phyloP scores from a whole-genome alignment of 2,797 vertebrate genomes.

The Helarctos malayanus region DNA sequence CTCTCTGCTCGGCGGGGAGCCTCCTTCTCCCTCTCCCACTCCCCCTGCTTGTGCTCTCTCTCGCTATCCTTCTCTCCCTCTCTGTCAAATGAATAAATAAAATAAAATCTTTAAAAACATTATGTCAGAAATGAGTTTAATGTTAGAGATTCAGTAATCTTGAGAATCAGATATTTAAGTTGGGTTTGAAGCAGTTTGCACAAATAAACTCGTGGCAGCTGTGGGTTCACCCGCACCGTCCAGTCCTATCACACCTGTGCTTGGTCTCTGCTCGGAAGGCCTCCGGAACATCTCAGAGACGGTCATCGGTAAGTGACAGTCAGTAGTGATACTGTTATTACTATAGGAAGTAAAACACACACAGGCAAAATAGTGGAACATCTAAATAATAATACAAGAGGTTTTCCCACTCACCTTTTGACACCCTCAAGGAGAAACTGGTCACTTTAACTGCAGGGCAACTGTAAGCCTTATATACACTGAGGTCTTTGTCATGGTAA shows the following conservation, averaged over 20 bases:
- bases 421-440: not conserved
- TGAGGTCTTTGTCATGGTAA: not conserved
- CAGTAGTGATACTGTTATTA: not conserved
- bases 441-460: not conserved
- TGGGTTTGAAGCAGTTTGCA: not conserved
- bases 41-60: not conserved
- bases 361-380: not conserved
- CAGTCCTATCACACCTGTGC: not conserved
- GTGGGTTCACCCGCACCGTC: not conserved
- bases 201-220: not conserved
- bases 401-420: not conserved
- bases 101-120: not conserved
- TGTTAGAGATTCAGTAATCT: not conserved
- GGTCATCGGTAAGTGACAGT: not conserved
- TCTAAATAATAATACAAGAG: not conserved
- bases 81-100: not conserved
- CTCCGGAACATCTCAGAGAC: not conserved
- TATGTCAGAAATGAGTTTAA: not conserved
- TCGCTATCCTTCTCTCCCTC: not conserved
- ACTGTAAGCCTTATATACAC: not conserved
- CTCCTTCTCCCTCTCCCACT: not conserved
- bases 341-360: not conserved
- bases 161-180: not conserved
- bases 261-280: not conserved
- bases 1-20: not conserved